These are phyloP conservation scores for Cryptus viduatorius DNA, from an alignment of 2,888 invertebrate species.

Conservation along the genomic window DNA sequence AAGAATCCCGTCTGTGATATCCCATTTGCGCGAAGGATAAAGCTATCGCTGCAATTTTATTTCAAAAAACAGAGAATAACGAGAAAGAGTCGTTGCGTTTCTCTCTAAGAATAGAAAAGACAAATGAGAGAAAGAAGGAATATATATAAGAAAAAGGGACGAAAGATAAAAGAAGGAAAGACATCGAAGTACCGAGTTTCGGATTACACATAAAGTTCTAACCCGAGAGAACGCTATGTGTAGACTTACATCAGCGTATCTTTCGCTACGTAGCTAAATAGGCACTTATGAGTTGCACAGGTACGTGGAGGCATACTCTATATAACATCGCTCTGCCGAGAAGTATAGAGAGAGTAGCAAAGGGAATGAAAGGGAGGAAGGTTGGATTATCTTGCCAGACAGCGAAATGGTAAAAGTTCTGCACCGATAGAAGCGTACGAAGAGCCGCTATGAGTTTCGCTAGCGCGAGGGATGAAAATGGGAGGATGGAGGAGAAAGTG, in stretches of 20 bases:
- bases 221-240: slow-evolving; percentile 1
- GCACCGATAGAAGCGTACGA: slow-evolving; percentile 64
- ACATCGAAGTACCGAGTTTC: slow-evolving; percentile 50
- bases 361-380: slow-evolving; percentile 34
- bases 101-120: slow-evolving; percentile 23
- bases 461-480: slow-evolving; percentile 64
- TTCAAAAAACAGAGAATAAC: slow-evolving; percentile 29
- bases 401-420: slow-evolving; percentile 80
- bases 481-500: slow-evolving; percentile 68
- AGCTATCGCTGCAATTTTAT: slow-evolving; percentile 14
- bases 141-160: slow-evolving; percentile 7
- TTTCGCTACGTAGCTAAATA: slow-evolving; percentile 54
- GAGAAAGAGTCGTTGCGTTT: slow-evolving; percentile 10
- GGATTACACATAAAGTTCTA: slow-evolving; percentile 58
- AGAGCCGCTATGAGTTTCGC: slow-evolving; percentile 55
- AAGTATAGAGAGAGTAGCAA: slow-evolving; percentile 52
- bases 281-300: slow-evolving; percentile 60
- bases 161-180: slow-evolving; percentile 32
- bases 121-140: slow-evolving; percentile 13
- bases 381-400: slow-evolving; percentile 81
- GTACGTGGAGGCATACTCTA: slow-evolving; percentile 42
- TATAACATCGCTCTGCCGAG: neutral
- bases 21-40: slow-evolving; percentile 3
- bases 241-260: slow-evolving; percentile 57
- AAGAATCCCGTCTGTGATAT: slow-evolving; percentile 4